phyloP scores from a whole-genome alignment of 2,888 invertebrate genomes.

The Tetranychus truncatus region DNA sequence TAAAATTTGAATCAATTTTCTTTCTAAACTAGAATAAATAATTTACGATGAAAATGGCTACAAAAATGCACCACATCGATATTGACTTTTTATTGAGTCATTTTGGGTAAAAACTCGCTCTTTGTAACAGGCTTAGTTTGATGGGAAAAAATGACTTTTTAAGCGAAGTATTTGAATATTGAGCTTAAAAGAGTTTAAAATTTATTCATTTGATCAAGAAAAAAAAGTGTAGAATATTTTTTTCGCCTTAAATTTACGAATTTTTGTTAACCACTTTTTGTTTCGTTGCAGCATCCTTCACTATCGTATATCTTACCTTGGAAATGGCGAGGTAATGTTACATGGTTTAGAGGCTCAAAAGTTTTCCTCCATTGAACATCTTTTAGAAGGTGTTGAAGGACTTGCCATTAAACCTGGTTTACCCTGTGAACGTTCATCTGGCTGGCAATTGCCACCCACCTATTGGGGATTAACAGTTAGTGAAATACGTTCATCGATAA shows the following conservation, averaged over 20 bases:
- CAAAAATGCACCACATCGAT: no score
- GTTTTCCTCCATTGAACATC: slow-evolving; percentile 26
- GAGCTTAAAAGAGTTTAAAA: background rate
- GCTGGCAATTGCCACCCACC: slow-evolving; percentile 27
- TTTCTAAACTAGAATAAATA: no score
- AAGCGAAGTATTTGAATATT: no score
- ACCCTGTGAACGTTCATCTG: slow-evolving; percentile 27
- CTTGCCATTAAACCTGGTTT: slow-evolving; percentile 27
- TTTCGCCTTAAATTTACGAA: background rate
- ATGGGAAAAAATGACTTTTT: no score
- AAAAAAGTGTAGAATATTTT: background rate
- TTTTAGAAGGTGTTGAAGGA: slow-evolving; percentile 27
- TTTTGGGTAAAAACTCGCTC: no score
- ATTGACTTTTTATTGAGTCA: no score
- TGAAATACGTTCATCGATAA: slow-evolving; percentile 25
- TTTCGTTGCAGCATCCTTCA: slow-evolving; percentile 26
- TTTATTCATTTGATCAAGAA: background rate
- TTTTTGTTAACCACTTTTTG: no score
- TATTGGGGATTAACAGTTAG: slow-evolving; percentile 28
- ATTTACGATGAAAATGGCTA: no score
- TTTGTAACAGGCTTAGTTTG: no score
- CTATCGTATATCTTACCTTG: slow-evolving; percentile 28
- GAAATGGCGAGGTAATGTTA: slow-evolving; percentile 27
- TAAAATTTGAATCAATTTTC: no score
- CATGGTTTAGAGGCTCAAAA: slow-evolving; percentile 27